phyloP scores from a whole-genome alignment of 2,797 vertebrate species.

The Myotis daubentonii region DNA sequence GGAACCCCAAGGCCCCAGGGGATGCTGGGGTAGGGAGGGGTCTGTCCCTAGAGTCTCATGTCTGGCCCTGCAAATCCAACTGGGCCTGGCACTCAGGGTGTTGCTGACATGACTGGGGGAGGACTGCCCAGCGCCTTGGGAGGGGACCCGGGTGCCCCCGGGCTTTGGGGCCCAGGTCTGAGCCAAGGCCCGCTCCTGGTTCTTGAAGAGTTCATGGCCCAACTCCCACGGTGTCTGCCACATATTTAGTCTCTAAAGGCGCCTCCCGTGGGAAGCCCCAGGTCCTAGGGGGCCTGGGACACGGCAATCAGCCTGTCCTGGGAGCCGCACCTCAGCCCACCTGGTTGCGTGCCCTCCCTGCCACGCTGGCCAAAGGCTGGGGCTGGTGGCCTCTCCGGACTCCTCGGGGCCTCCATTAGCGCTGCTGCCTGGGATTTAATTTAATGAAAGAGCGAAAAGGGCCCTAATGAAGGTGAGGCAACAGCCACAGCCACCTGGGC shows the following conservation, averaged over 20 bases:
- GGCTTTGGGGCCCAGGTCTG: neutral
- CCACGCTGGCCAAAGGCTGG: conserved; percentile 27
- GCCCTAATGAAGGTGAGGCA: conserved; percentile 69
- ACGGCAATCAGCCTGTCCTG: conserved; percentile 2
- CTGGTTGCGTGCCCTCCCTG: neutral
- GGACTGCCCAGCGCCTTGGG: neutral
- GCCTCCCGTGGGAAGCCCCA: neutral
- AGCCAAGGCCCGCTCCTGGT: neutral
- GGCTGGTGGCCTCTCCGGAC: conserved; percentile 57
- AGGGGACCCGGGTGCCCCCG: neutral
- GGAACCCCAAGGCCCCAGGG: neutral
- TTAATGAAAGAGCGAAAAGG: conserved; percentile 76
- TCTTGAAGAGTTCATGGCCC: neutral
- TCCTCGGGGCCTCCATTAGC: conserved; percentile 68
- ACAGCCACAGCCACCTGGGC: neutral
- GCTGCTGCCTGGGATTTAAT: conserved; percentile 74
- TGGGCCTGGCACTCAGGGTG: neutral
- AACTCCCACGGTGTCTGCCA: neutral
- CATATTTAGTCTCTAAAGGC: neutral
- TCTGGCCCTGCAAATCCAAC: neutral
- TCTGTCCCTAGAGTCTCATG: neutral
- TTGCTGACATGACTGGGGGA: neutral
- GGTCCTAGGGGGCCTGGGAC: conserved; percentile 28
- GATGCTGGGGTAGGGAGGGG: neutral
- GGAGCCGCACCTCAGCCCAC: conserved; percentile 41